Evolutionary conservation across 2,113 vertebrate species (phyloP).

Genomic region (Sinocyclocheilus anshuiensis): DNA sequence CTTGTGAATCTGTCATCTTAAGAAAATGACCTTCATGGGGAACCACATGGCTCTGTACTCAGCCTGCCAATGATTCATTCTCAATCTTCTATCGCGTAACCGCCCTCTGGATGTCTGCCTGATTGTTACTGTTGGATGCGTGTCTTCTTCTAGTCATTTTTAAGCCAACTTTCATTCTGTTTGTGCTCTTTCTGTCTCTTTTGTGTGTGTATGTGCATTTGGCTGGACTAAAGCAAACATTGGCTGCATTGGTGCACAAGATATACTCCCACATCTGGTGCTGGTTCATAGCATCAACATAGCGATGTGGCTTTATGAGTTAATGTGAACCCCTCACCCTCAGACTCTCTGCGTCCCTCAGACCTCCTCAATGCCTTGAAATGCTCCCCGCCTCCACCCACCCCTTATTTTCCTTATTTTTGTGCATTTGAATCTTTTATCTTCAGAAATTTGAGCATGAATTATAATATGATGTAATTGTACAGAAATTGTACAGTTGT

Average conservation of each 20-base stretch:
- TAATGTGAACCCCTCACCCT: conserved; percentile 58
- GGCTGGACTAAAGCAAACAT: conserved; percentile 72
- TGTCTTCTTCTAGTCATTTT: conserved; percentile 8
- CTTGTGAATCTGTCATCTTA: not conserved
- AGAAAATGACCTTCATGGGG: conserved; percentile 24
- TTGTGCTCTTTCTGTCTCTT: conserved; percentile 8
- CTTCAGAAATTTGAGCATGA: not conserved
- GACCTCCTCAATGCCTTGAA: too few relatives aligned
- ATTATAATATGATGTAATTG: not conserved
- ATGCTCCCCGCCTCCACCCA: too few relatives aligned
- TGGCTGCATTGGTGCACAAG: conserved; percentile 68
- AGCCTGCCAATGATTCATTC: conserved; percentile 6
- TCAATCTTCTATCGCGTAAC: not conserved
- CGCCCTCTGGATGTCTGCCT: conserved; percentile 28
- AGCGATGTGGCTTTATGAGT: conserved; percentile 71
- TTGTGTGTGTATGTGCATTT: conserved; percentile 61
- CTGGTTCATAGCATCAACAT: conserved; percentile 76
- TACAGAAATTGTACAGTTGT: not conserved
- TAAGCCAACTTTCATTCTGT: not conserved
- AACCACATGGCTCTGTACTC: not conserved
- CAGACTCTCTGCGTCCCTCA: not conserved
- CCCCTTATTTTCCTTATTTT: not conserved
- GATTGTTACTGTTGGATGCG: not conserved
- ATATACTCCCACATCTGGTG: conserved; percentile 80
- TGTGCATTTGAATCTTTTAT: conserved; percentile 27